A percentile compares a stretch with the other conserved stretches of the same genome.
phyloP scores from a whole-genome alignment of 2,113 vertebrate genomes.

The Psittacula cyanocephala region DNA sequence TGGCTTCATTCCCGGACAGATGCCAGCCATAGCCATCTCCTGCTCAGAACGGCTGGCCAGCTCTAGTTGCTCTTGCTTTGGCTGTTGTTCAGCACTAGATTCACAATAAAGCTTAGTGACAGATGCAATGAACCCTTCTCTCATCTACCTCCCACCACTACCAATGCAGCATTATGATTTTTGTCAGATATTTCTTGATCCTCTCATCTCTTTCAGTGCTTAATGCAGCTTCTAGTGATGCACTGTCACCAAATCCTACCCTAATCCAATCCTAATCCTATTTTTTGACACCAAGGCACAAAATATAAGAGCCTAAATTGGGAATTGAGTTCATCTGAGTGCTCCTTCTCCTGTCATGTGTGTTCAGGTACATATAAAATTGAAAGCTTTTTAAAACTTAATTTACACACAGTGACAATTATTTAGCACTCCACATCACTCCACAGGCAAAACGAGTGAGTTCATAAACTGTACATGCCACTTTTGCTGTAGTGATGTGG shows the following conservation, averaged over 20 bases:
- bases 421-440: not conserved
- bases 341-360: not conserved
- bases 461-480: not conserved
- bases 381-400: not conserved
- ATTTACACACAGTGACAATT: not conserved
- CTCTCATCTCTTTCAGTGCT: not conserved
- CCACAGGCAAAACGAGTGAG: not conserved
- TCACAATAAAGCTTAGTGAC: conserved; percentile 25
- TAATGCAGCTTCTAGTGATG: not conserved
- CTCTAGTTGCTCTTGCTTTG: not conserved
- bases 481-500: not conserved
- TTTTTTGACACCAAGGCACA: not conserved
- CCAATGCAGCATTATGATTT: not conserved
- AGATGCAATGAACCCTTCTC: conserved; percentile 22
- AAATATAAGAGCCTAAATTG: not conserved
- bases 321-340: not conserved
- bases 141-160: conserved; percentile 27
- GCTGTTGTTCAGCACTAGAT: conserved; percentile 19
- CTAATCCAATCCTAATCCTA: not conserved
- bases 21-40: conserved; percentile 34
- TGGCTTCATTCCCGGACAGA: conserved; percentile 36
- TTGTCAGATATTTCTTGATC: conserved; percentile 17
- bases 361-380: not conserved
- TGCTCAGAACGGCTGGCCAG: not conserved
- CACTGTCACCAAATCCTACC: not conserved